Conservation (phyloP, 2,113 vertebrate genomes). For the Paedocypris sp. region DNA sequence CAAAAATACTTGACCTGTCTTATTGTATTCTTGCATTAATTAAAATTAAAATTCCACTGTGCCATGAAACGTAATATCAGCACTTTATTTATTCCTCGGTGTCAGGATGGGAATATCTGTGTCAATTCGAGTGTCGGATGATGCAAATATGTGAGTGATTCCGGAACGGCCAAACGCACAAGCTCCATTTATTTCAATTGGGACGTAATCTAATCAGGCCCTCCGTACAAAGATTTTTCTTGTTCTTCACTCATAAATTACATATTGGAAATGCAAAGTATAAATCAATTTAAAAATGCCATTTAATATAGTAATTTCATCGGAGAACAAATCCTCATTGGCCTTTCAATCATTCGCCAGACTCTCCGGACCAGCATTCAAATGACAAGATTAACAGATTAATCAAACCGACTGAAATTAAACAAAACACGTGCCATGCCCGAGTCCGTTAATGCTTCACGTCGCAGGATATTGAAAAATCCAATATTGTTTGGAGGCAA, state of each 20-base stretch:
- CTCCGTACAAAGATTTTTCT: not conserved
- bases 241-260: not conserved
- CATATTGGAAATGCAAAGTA: slow-evolving; percentile 1
- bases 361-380: not conserved
- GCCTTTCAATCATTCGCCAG: not conserved
- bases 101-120: not conserved
- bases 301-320: not conserved
- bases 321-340: not conserved
- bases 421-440: not conserved
- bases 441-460: too few species aligned
- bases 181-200: slow-evolving; percentile 7
- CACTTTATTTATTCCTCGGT: not conserved
- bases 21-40: not conserved
- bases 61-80: not conserved
- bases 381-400: slow-evolving; percentile 8
- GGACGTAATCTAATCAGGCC: slow-evolving; percentile 2
- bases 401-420: not conserved
- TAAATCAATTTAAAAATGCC: not conserved
- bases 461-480: too few species aligned
- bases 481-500: too few species aligned
- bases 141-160: not conserved
- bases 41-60: slow-evolving; percentile 3
- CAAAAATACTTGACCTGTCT: not conserved
- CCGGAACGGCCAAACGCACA: slow-evolving; percentile 3
- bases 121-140: not conserved